A percentile compares a stretch with the other conserved stretches of the same genome.
These are phyloP conservation scores for Caenorhabditis becei DNA, from an alignment of 2,888 invertebrate genomes.

Conservation along the genomic window DNA sequence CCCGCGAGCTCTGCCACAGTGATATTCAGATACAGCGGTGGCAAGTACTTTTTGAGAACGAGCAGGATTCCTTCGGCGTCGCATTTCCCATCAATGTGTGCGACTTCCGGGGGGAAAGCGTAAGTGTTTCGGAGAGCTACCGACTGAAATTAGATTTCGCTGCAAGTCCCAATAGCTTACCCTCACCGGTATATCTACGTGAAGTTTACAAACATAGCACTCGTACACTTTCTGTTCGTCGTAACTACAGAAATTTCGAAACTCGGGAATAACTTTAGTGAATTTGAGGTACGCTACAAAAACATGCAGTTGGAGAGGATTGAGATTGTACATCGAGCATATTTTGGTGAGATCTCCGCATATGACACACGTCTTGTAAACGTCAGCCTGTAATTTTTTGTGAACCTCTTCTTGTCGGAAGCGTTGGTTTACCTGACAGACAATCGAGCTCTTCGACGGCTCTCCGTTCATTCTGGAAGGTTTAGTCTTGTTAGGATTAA, in stretches of 20 bases:
- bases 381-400: constrained; percentile 13
- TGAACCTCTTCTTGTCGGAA: too few species aligned
- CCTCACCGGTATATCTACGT: constrained; percentile 14
- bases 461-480: constrained; percentile 10
- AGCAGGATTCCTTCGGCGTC: background rate
- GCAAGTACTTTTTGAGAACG: constrained; percentile 23
- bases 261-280: background rate
- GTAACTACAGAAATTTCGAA: background rate
- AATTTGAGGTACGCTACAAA: constrained; percentile 19
- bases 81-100: background rate
- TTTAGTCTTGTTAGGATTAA: background rate
- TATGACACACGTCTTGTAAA: constrained; percentile 24
- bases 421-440: constrained; percentile 8
- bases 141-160: constrained; percentile 1
- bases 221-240: constrained; percentile 3
- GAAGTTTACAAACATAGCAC: constrained; percentile 3
- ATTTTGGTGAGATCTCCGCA: constrained; percentile 15
- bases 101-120: constrained; percentile 9
- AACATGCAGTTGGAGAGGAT: background rate
- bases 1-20: background rate
- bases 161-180: background rate
- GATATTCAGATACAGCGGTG: background rate
- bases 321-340: background rate
- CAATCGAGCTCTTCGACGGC: constrained; percentile 3
- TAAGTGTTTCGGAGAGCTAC: constrained; percentile 17